Base-by-base conservation (phyloP, 2,797 vertebrate species). In the Rhabdomys pumilio region DNA sequence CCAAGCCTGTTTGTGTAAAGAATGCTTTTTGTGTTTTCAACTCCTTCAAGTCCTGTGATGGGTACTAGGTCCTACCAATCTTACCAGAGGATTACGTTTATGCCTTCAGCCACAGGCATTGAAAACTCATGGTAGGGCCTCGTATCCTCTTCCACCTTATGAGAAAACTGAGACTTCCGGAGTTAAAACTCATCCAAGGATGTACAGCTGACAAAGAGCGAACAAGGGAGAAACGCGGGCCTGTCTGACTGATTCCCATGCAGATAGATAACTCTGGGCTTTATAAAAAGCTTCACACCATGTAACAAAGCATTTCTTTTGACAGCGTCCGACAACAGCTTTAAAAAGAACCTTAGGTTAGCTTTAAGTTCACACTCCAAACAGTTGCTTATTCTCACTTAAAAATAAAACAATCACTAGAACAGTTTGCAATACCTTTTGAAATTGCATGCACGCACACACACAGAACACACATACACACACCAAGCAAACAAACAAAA, bases 341-440 rank as follows among this genome's bases (percentile, higher is more conserved):
- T 83, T 84, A 81, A 63, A 20, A 63, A 11, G 12, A 79, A 75
- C 12, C 17, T 90, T n/a, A 73, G 93, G 57, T 44, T 93, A 89
- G 91, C 53, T 34, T 95, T 72, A 55, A 89, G 22, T 95, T 93
- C 20, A 85, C 24, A 88, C 38, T 92, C 8, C 41, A 75, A 87
- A 79, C 10, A 81, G 5, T 77, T 79, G 44, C 26, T 86, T 89
- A 12, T 73, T 97, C 44, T 95, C 44, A 79, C 65, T 95, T 79
- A 90, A 81, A 87, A 50, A 89, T 67, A 20, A 93, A 24, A 57
- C 14, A 11, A 12, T 69, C 55, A 38, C 67, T 10, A 69, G 94
- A 96, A 88, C 72, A 90, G 38, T 80, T 76, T 75, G 19, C 81
- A 31, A 77, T 59, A 2, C 10, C 80, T 69, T 76, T 94, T 90